phyloP scores from a whole-genome alignment of 37 sponge, comb jelly and placozoan species.

The Amphimedon queenslandica region DNA sequence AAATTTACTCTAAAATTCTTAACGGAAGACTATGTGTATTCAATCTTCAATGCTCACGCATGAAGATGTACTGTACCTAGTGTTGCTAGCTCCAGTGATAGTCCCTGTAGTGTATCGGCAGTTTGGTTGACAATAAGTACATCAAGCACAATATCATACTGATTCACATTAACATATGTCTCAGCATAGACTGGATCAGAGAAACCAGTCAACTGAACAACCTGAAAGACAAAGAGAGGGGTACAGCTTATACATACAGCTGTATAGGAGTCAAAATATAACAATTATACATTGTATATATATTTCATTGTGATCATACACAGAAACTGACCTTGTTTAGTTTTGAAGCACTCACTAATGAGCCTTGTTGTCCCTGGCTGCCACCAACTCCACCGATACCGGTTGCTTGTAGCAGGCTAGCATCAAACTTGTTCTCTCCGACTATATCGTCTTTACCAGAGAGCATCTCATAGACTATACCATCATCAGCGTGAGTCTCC shows the following conservation, averaged over 20 bases:
- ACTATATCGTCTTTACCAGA: slow-evolving; percentile 47
- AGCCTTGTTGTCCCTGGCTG: slow-evolving; percentile 22
- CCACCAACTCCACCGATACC: slow-evolving; percentile 13
- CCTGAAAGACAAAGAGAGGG: slow-evolving; percentile 50
- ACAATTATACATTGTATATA: too few species aligned
- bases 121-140: slow-evolving; percentile 99
- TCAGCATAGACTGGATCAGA: slow-evolving; percentile 99
- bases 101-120: slow-evolving; percentile 93
- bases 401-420: slow-evolving; percentile 86
- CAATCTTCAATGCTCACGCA: background rate
- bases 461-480: slow-evolving; percentile 75
- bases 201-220: slow-evolving; percentile 98
- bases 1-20: background rate
- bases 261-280: too few species aligned
- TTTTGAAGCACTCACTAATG: slow-evolving; percentile 46
- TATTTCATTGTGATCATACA: background rate
- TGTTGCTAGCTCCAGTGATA: slow-evolving; percentile 94
- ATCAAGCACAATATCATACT: slow-evolving; percentile 99
- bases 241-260: background rate
- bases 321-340: slow-evolving; percentile 75
- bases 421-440: slow-evolving; percentile 82
- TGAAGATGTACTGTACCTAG: slow-evolving; percentile 49
- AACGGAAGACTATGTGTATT: too few species aligned
- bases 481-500: slow-evolving; percentile 74
- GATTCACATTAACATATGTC: slow-evolving; percentile 98